Conservation (phyloP, 1,140 invertebrate genomes). For the Dysdera silvatica region DNA sequence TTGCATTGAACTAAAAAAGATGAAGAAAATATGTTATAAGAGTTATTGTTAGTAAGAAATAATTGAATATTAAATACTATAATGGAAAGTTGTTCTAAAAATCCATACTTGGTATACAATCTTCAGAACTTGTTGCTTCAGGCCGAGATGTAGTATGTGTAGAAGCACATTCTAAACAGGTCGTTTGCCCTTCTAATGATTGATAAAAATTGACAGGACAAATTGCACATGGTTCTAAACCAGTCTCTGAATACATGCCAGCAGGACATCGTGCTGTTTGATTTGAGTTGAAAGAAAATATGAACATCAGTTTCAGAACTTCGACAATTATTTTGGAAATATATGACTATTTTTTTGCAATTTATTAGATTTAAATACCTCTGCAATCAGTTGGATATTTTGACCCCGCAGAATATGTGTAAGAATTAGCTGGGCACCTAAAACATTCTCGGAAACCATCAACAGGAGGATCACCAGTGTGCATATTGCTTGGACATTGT, state of each 20-base stretch:
- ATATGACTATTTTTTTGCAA: no score
- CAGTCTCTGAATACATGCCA: conserved; percentile 88
- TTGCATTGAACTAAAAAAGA: conserved; percentile 22
- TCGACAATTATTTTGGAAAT: no score
- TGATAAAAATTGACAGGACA: conserved; percentile 92
- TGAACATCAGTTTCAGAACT: no score
- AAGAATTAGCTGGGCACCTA: conserved; percentile 79
- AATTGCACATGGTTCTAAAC: conserved; percentile 84
- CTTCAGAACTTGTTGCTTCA: conserved; percentile 66
- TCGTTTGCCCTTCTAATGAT: conserved; percentile 64
- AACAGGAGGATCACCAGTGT: conserved; percentile 72
- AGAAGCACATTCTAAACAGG: conserved; percentile 77
- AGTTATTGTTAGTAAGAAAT: not conserved
- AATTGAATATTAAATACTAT: not conserved
- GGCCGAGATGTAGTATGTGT: conserved; percentile 69
- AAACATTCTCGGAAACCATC: conserved; percentile 91
- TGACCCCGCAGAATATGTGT: conserved; percentile 84
- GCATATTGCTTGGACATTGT: conserved; percentile 89
- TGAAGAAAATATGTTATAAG: not conserved
- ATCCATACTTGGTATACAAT: conserved; percentile 58
- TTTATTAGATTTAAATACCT: no score
- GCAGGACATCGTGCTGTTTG: conserved; percentile 57
- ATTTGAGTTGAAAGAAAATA: not conserved
- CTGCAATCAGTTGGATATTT: conserved; percentile 71
- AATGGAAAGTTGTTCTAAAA: not conserved